Conservation (phyloP, 2,888 invertebrate genomes). For the Drosophila paranaensis region DNA sequence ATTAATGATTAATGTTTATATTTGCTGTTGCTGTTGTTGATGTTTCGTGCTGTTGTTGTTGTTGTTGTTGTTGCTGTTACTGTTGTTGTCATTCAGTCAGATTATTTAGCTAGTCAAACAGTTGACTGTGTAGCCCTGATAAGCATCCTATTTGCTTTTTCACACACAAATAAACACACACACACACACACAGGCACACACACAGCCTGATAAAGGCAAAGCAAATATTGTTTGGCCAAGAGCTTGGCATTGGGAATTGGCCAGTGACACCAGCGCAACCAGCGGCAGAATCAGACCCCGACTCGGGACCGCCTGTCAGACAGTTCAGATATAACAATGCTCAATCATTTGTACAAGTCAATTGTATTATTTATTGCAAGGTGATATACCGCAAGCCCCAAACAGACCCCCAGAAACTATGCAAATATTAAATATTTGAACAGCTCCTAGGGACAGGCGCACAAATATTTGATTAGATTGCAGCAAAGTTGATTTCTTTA, state of each 20-base stretch:
- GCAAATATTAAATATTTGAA: conserved; percentile 43
- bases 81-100: conserved; percentile 20
- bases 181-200: not conserved
- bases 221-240: conserved; percentile 36
- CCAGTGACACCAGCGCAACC: conserved; percentile 28
- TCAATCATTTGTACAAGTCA: conserved; percentile 39
- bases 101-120: conserved; percentile 33
- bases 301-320: conserved; percentile 7
- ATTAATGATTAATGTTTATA: conserved; percentile 36
- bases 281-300: not conserved
- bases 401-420: conserved; percentile 18
- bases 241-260: conserved; percentile 36
- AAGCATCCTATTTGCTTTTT: conserved; percentile 37
- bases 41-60: conserved; percentile 1
- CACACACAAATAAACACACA: not conserved
- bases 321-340: conserved; percentile 21
- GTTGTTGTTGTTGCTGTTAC: conserved; percentile 20
- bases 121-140: conserved; percentile 22
- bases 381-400: conserved; percentile 24
- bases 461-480: conserved; percentile 19
- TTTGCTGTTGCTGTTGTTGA: not conserved
- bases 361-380: conserved; percentile 33
- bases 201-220: conserved; percentile 26
- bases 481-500: not conserved
- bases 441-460: conserved; percentile 31